A percentile compares a stretch with the other conserved stretches of the same genome.
These are phyloP conservation scores for Bujurquina vittata DNA, from an alignment of 2,113 vertebrate genomes.

Conservation along the genomic window DNA sequence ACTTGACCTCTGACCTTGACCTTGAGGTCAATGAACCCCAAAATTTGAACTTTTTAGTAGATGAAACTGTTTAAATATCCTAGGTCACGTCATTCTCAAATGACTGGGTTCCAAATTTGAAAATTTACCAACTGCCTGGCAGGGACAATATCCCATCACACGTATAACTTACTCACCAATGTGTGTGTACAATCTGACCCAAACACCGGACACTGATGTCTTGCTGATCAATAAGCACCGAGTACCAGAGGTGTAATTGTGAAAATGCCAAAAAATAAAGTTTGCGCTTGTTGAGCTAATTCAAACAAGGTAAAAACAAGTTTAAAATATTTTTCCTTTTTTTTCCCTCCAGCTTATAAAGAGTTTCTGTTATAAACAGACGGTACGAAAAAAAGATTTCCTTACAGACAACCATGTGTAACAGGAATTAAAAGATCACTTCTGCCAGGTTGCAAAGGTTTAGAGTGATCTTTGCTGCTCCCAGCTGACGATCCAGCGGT, in stretches of 20 bases:
- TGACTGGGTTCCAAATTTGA: too few relatives aligned
- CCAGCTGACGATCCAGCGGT: accelerated
- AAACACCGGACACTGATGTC: accelerated
- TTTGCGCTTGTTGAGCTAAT: neutral
- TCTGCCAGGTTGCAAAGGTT: accelerated
- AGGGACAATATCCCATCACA: too few relatives aligned
- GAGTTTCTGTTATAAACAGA: accelerated
- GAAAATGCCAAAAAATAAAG: neutral
- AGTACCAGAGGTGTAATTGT: neutral
- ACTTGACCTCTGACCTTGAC: too few relatives aligned
- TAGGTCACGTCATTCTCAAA: too few relatives aligned
- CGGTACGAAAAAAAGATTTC: accelerated
- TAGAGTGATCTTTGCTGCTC: accelerated
- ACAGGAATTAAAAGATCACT: neutral
- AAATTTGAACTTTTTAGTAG: too few relatives aligned
- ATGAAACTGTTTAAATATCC: too few relatives aligned
- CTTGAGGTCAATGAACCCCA: too few relatives aligned
- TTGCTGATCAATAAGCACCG: accelerated
- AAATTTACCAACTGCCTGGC: too few relatives aligned
- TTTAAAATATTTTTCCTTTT: too few relatives aligned
- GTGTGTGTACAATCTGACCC: accelerated
- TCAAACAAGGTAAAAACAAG: neutral
- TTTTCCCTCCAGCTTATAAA: neutral
- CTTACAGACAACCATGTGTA: neutral
- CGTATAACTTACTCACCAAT: neutral